Conservation (phyloP, 1,140 invertebrate species). For the Oreohelix idahoensis region DNA sequence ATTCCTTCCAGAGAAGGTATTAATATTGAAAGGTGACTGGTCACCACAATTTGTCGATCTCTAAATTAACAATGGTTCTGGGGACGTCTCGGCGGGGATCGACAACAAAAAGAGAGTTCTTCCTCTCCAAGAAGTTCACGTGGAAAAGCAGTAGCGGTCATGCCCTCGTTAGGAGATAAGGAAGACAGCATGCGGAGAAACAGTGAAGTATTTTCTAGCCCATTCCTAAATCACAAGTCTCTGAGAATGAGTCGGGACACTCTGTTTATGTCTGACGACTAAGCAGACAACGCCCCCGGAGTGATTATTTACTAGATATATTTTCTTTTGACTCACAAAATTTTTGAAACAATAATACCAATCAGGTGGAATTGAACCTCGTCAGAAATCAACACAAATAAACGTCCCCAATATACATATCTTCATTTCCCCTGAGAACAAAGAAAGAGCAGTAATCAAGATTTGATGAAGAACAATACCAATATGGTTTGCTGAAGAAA, state of each 20-base stretch:
- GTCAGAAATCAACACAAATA: too few relatives aligned
- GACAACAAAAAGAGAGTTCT: not conserved
- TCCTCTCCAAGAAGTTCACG: not conserved
- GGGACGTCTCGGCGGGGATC: not conserved
- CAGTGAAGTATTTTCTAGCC: not conserved
- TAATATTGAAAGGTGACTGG: conserved; percentile 24
- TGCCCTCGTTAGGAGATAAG: not conserved
- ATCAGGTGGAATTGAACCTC: too few relatives aligned
- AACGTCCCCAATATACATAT: too few relatives aligned
- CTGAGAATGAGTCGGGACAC: not conserved
- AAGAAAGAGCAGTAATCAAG: too few relatives aligned
- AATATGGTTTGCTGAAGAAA: not conserved
- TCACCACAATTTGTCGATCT: conserved; percentile 21
- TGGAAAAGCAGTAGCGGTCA: not conserved
- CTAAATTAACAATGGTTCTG: not conserved
- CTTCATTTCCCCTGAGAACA: too few relatives aligned
- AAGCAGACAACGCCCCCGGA: not conserved
- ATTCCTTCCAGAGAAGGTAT: too few relatives aligned
- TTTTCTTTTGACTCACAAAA: too few relatives aligned
- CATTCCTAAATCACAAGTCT: not conserved
- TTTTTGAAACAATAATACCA: too few relatives aligned
- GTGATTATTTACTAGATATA: not conserved
- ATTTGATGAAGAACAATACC: too few relatives aligned
- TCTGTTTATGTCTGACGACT: not conserved
- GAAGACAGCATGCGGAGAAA: not conserved